Conservation (phyloP, 2,888 invertebrate species). For the Caenorhabditis sp. region DNA sequence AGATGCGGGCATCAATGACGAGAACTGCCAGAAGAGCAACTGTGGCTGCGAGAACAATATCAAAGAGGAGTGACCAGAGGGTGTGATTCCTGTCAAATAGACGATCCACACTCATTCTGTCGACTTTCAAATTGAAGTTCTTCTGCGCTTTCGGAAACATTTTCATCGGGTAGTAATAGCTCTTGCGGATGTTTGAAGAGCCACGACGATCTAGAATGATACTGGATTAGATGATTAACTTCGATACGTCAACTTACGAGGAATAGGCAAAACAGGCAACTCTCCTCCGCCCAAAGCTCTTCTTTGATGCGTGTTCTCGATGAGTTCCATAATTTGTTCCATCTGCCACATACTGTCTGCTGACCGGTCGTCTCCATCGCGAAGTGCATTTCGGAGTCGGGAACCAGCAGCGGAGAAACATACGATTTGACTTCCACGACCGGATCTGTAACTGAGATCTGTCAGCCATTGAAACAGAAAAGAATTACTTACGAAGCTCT, state of each 20-base stretch:
- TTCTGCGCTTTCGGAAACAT: slow-evolving; percentile 75
- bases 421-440: slow-evolving; percentile 50
- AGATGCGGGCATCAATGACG: slow-evolving; percentile 87
- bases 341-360: slow-evolving; percentile 58
- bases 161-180: slow-evolving; percentile 80
- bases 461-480: too few species aligned
- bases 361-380: slow-evolving; percentile 43
- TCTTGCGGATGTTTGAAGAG: slow-evolving; percentile 70
- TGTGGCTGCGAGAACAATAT: slow-evolving; percentile 90
- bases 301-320: slow-evolving; percentile 30
- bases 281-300: slow-evolving; percentile 21
- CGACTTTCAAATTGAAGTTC: slow-evolving; percentile 84
- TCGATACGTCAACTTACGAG: too few species aligned
- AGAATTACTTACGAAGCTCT: slow-evolving; percentile 44
- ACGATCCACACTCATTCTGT: slow-evolving; percentile 93
- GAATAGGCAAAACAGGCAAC: slow-evolving; percentile 6
- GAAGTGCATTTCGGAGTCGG: slow-evolving; percentile 37
- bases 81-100: slow-evolving; percentile 93
- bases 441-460: too few species aligned
- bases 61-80: slow-evolving; percentile 89
- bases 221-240: too few species aligned
- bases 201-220: slow-evolving; percentile 32
- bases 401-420: slow-evolving; percentile 48
- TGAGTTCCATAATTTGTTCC: slow-evolving; percentile 58
- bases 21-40: slow-evolving; percentile 88